Conservation (phyloP, 2,113 vertebrate genomes). For the Rhea americana region DNA sequence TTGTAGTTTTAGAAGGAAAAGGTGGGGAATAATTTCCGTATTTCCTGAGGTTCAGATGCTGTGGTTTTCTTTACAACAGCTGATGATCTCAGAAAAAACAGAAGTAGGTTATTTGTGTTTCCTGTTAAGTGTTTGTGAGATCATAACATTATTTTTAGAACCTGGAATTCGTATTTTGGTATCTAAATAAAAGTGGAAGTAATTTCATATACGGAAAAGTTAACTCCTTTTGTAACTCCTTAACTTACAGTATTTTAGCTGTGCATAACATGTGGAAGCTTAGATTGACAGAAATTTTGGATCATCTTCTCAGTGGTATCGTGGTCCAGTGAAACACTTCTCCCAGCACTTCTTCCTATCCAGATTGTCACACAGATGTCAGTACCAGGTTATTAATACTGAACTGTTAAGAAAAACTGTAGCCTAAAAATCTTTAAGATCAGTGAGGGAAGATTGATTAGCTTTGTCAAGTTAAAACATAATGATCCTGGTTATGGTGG, state of each 20-base stretch:
- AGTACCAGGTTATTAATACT: background rate
- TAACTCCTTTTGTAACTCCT: background rate
- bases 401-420: background rate
- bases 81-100: background rate
- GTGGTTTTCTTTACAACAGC: background rate
- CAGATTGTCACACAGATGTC: accelerated
- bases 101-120: background rate
- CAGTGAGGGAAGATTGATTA: background rate
- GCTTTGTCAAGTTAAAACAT: background rate
- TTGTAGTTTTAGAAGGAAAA: background rate
- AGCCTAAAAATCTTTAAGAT: background rate
- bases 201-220: background rate
- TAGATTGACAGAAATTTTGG: background rate
- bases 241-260: background rate
- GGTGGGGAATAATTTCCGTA: background rate
- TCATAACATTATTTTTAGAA: background rate
- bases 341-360: background rate
- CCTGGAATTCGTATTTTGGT: background rate
- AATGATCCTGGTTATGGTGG: background rate
- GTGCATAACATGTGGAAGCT: background rate
- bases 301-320: background rate
- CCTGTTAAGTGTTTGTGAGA: background rate
- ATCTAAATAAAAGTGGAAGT: background rate
- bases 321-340: background rate
- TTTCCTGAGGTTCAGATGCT: background rate